These are phyloP conservation scores for Okamejei kenojei DNA, from an alignment of 2,797 vertebrate genomes.

Conservation along the genomic window DNA sequence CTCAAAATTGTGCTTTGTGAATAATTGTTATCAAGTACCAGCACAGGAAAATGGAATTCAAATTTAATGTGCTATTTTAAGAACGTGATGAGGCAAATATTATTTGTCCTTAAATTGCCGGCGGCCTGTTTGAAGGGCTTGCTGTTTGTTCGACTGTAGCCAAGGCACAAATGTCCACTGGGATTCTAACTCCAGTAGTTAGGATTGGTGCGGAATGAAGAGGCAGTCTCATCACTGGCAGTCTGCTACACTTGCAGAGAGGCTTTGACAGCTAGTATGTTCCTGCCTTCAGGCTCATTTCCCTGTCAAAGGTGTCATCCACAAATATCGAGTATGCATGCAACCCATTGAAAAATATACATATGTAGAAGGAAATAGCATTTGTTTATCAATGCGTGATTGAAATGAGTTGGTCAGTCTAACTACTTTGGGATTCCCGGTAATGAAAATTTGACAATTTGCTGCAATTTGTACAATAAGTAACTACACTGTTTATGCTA, in stretches of 20 bases:
- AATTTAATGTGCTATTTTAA: background rate
- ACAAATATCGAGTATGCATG: no score
- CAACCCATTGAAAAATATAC: no score
- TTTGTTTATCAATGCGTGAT: background rate
- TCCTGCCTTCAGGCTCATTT: no score
- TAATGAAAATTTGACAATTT: background rate
- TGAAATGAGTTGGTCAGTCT: background rate
- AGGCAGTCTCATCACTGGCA: no score
- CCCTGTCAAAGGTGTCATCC: no score
- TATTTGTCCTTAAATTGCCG: background rate
- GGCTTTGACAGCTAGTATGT: no score
- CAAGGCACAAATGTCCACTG: no score
- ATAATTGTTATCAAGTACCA: background rate
- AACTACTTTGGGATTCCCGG: background rate
- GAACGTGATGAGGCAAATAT: background rate
- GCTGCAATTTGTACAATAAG: background rate
- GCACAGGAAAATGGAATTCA: background rate
- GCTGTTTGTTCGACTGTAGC: no score
- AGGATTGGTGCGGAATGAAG: no score
- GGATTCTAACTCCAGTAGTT: no score
- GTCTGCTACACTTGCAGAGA: no score
- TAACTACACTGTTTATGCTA: background rate
- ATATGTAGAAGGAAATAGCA: background rate
- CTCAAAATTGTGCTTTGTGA: background rate
- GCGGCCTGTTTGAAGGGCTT: no score